Percentiles rank a stretch among this genome's conserved stretches.
Conservation (phyloP, 1,140 invertebrate genomes). For the Papilio xuthus region DNA sequence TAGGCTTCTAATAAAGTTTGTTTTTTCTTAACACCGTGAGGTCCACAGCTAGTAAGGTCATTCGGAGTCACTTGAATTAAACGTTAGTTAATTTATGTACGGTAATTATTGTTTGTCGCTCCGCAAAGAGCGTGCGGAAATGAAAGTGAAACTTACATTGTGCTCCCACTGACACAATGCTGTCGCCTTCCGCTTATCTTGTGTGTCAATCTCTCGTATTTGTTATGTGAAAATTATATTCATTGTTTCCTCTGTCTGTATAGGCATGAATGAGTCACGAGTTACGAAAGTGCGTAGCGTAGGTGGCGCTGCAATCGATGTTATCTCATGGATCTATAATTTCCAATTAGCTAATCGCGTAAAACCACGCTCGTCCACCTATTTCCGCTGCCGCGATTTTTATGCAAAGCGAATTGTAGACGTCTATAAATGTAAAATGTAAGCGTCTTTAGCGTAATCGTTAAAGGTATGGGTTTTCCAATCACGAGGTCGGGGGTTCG, state of each 20-base stretch:
- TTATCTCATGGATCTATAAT: not conserved
- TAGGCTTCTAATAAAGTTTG: too few relatives aligned
- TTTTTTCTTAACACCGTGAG: too few relatives aligned
- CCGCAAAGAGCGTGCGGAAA: constrained; percentile 7
- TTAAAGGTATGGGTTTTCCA: too few relatives aligned
- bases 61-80: not conserved
- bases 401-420: not conserved
- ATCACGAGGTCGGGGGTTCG: too few relatives aligned
- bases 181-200: constrained; percentile 20
- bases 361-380: not conserved
- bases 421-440: not conserved
- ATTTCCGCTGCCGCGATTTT: not conserved
- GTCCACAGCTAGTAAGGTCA: too few relatives aligned
- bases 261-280: constrained; percentile 8
- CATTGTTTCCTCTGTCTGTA: constrained; percentile 16
- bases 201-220: constrained; percentile 8
- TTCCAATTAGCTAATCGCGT: not conserved
- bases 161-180: constrained; percentile 27
- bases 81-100: constrained; percentile 22
- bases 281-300: not conserved
- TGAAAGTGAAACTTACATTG: constrained; percentile 31
- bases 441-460: too few relatives aligned
- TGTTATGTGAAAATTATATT: constrained; percentile 12
- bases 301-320: not conserved
- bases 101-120: constrained; percentile 3